Conservation (phyloP, 2,797 vertebrate species). For the Falco peregrinus region DNA sequence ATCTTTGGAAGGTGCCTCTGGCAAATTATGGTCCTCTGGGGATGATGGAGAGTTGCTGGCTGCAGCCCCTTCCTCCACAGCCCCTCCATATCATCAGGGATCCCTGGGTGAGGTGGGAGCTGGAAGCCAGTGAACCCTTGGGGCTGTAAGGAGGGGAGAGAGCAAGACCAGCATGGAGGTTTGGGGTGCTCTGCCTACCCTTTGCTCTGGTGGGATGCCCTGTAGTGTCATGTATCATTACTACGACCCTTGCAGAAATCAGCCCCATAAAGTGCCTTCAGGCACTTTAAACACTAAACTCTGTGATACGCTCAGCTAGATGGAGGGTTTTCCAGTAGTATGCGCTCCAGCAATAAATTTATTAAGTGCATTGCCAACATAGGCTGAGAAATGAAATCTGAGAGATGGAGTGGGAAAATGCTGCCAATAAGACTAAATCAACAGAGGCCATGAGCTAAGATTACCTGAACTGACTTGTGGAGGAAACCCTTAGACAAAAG, state of each 20-base stretch:
- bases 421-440: neutral
- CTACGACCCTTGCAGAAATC: neutral
- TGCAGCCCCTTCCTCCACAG: accelerated
- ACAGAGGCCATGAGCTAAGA: neutral
- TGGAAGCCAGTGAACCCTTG: neutral
- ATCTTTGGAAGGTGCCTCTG: neutral
- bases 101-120: neutral
- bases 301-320: accelerated
- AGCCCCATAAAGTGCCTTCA: neutral
- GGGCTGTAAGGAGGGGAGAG: neutral
- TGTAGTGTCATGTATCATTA: accelerated
- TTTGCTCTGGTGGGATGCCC: neutral
- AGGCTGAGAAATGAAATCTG: neutral
- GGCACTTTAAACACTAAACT: neutral
- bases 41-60: neutral
- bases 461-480: neutral
- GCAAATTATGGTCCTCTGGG: neutral
- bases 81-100: accelerated
- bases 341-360: neutral
- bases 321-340: neutral
- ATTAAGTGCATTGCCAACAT: neutral
- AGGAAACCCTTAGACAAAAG: neutral
- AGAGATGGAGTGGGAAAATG: neutral
- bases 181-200: neutral
- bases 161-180: neutral